Percentiles rank a stretch among this genome's conserved stretches.
These are phyloP conservation scores for Chionomys nivalis DNA, from an alignment of 2,113 vertebrate species.

Conservation along the genomic window DNA sequence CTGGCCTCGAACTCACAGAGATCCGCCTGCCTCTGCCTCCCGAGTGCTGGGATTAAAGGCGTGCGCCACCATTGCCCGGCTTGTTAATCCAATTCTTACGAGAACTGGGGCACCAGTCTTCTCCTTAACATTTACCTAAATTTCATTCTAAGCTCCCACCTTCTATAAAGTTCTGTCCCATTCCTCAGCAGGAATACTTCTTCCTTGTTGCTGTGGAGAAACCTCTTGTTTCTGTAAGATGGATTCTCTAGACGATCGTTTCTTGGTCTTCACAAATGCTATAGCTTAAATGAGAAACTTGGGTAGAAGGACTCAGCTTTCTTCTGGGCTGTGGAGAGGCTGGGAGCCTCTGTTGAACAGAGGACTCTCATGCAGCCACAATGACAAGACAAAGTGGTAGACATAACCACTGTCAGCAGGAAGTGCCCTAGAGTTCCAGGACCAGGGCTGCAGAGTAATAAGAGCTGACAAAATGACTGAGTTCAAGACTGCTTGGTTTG, in stretches of 20 bases:
- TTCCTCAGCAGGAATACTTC: background rate
- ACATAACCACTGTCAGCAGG: background rate
- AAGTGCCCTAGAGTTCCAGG: background rate
- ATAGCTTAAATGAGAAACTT: background rate
- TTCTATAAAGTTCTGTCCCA: background rate
- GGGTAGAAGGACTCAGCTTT: background rate
- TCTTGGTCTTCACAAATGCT: background rate
- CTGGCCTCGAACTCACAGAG: too few species aligned
- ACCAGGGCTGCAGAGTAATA: background rate
- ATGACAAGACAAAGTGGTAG: background rate
- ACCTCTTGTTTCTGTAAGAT: background rate
- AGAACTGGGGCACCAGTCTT: background rate
- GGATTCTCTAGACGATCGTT: background rate
- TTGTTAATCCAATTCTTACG: background rate
- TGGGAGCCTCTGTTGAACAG: background rate
- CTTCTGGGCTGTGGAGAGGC: fast-evolving
- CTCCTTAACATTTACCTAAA: background rate
- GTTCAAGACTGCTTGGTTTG: background rate
- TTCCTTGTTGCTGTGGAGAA: background rate
- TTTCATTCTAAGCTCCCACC: background rate
- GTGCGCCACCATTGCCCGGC: too few species aligned
- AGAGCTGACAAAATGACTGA: background rate
- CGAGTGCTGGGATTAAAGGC: too few species aligned
- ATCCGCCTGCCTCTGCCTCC: too few species aligned
- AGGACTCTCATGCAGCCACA: background rate